These are phyloP conservation scores for Nephotettix cincticeps DNA, from an alignment of 1,140 invertebrate species.

Conservation along the genomic window DNA sequence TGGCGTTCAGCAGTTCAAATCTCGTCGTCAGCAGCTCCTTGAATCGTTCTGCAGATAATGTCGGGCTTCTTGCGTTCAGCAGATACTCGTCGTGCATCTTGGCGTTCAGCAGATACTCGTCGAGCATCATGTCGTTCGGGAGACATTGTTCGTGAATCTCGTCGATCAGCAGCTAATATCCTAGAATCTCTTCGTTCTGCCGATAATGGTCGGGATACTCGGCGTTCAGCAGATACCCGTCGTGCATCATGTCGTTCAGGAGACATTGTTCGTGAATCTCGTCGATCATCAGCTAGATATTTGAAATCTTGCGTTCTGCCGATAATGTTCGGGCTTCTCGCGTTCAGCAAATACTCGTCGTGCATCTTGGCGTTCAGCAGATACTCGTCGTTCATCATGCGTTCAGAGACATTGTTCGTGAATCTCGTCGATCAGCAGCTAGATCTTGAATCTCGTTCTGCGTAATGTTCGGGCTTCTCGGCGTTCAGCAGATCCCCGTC, in stretches of 20 bases:
- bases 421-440: not conserved
- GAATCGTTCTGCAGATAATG: not conserved
- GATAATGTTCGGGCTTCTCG: not conserved
- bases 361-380: not conserved
- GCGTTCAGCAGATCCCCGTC: slow-evolving; percentile 1
- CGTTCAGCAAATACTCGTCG: not conserved
- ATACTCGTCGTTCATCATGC: not conserved
- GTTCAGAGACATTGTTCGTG: not conserved
- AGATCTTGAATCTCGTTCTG: not conserved
- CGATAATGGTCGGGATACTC: not conserved
- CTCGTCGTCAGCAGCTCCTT: not conserved
- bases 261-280: not conserved
- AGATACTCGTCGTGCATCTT: too few species aligned
- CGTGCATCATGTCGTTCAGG: not conserved
- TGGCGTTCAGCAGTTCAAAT: too few species aligned
- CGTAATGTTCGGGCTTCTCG: not conserved
- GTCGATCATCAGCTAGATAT: not conserved
- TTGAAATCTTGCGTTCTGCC: not conserved
- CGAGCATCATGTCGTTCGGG: not conserved
- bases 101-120: too few species aligned
- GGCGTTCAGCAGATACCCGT: not conserved
- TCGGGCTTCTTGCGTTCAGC: slow-evolving; percentile 13
- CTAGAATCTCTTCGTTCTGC: not conserved
- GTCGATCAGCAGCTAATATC: not conserved
- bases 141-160: not conserved